Evolutionary conservation across 2,113 vertebrate species (phyloP).

Genomic region (Fukomys damarensis): DNA sequence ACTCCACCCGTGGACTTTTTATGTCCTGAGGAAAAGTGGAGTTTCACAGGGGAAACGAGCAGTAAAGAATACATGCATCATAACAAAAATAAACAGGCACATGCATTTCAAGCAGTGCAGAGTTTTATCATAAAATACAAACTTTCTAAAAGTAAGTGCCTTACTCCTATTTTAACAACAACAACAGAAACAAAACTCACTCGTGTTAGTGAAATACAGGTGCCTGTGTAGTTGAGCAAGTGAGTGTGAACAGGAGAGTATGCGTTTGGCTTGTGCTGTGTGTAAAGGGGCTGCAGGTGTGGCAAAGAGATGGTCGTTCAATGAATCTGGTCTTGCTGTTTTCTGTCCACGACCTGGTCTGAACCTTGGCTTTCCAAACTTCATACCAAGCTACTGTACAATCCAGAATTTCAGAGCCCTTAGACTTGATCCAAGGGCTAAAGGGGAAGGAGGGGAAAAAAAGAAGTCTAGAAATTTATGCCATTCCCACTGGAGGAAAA

Average conservation of each 20-base stretch:
- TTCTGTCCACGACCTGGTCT: slow-evolving; percentile 57
- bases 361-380: slow-evolving; percentile 68
- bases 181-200: slow-evolving; percentile 75
- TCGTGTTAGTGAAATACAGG: slow-evolving; percentile 76
- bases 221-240: slow-evolving; percentile 40
- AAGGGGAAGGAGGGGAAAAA: not conserved
- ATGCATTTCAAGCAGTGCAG: slow-evolving; percentile 77
- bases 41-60: not conserved
- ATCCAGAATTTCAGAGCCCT: slow-evolving; percentile 66
- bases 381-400: slow-evolving; percentile 60
- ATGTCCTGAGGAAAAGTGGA: not conserved
- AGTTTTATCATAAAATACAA: slow-evolving; percentile 85
- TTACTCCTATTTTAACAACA: slow-evolving; percentile 82
- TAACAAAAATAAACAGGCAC: not conserved
- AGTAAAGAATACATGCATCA: not conserved
- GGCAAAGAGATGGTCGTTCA: not conserved
- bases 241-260: not conserved
- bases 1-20: too few relatives aligned
- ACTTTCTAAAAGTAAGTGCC: slow-evolving; percentile 83
- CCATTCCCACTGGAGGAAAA: slow-evolving; percentile 70
- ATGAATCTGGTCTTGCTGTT: slow-evolving; percentile 60
- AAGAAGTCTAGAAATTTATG: slow-evolving; percentile 69
- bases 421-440: not conserved
- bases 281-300: not conserved
- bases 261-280: not conserved